phyloP scores from a whole-genome alignment of 2,888 invertebrate species.

The Busseola fusca region DNA sequence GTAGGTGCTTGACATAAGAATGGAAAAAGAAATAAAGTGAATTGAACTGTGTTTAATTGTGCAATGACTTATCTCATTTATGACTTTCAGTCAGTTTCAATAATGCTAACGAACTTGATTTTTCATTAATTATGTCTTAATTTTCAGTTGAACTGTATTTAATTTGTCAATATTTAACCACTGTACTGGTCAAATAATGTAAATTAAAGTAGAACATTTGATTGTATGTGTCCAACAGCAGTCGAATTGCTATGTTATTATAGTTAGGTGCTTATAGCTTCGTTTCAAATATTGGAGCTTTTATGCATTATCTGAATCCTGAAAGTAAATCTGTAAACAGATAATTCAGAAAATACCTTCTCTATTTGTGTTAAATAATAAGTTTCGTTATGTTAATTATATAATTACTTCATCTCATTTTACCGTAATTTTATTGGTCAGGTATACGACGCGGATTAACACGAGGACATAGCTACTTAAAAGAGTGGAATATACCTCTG shows the following conservation, averaged over 20 bases:
- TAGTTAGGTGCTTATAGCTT: neutral
- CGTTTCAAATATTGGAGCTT: neutral
- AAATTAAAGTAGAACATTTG: conserved; percentile 16
- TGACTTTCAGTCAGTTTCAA: conserved; percentile 52
- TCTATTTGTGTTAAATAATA: neutral
- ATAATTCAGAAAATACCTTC: neutral
- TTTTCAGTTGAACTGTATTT: conserved; percentile 30
- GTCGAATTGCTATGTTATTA: neutral
- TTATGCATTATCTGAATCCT: neutral
- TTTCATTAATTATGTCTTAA: conserved; percentile 26
- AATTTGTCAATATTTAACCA: conserved; percentile 14
- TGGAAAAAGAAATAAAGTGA: conserved; percentile 25
- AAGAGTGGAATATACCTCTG: too few species aligned
- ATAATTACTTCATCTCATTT: conserved; percentile 4
- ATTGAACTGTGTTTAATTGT: conserved; percentile 28
- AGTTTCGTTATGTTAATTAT: neutral
- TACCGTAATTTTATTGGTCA: neutral
- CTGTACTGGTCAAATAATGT: conserved; percentile 10
- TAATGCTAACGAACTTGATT: conserved; percentile 51
- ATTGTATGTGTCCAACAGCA: conserved; percentile 7
- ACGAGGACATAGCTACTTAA: neutral
- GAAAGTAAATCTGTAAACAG: neutral
- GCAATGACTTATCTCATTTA: conserved; percentile 57
- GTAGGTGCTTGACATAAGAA: conserved; percentile 43
- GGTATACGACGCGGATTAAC: conserved; percentile 8